phyloP scores from a whole-genome alignment of 2,113 vertebrate genomes.

The Herpetotheres cachinnans region DNA sequence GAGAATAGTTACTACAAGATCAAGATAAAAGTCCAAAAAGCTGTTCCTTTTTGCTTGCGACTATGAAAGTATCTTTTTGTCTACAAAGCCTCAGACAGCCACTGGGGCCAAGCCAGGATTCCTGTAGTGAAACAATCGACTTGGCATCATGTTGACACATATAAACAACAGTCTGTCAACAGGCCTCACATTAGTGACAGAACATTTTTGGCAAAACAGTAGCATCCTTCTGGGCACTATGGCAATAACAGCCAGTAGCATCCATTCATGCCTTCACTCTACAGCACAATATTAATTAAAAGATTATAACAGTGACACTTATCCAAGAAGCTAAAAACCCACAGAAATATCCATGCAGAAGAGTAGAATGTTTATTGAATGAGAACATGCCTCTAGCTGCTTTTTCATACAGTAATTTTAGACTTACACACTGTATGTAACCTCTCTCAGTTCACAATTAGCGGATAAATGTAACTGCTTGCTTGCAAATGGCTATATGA shows the following conservation, averaged over 20 bases:
- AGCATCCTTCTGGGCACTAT: conserved; percentile 78
- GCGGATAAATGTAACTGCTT: conserved; percentile 36
- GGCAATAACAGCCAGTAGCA: conserved; percentile 72
- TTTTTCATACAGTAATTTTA: conserved; percentile 50
- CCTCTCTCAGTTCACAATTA: conserved; percentile 47
- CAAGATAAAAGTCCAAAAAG: conserved; percentile 60
- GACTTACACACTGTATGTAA: conserved; percentile 20
- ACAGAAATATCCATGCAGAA: conserved; percentile 14
- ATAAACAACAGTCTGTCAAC: conserved; percentile 88
- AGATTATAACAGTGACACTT: conserved; percentile 67
- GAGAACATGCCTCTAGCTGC: conserved; percentile 40
- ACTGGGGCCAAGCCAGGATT: conserved; percentile 86
- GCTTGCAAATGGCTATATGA: conserved; percentile 24
- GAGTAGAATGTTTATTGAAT: conserved; percentile 45
- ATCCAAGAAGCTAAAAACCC: conserved; percentile 42
- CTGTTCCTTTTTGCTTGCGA: conserved; percentile 51
- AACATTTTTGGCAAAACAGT: conserved; percentile 82
- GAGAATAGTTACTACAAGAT: conserved; percentile 14
- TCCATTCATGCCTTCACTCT: conserved; percentile 72
- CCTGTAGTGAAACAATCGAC: conserved; percentile 79
- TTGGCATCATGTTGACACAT: conserved; percentile 85
- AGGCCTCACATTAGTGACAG: conserved; percentile 91
- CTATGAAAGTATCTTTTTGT: conserved; percentile 60
- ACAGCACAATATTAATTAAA: conserved; percentile 75
- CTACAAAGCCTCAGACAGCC: conserved; percentile 76